A percentile compares a stretch with the other conserved stretches of the same genome.
phyloP scores from a whole-genome alignment of 2,113 vertebrate species.

The Gambusia affinis region DNA sequence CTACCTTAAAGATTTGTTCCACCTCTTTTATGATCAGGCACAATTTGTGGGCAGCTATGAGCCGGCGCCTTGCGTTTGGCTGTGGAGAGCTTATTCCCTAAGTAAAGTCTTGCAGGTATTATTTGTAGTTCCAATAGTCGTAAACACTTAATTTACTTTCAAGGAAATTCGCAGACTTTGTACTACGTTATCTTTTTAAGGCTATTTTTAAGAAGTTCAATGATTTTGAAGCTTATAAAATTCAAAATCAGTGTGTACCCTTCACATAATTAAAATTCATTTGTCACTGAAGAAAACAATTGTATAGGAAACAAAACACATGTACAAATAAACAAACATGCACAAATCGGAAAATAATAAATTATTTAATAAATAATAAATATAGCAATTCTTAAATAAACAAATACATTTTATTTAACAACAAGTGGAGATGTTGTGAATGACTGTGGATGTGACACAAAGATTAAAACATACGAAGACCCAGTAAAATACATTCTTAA shows the following conservation, averaged over 20 bases:
- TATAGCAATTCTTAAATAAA: background rate
- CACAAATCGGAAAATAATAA: background rate
- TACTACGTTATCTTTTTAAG: background rate
- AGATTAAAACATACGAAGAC: background rate
- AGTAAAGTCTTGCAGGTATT: background rate
- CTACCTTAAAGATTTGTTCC: background rate
- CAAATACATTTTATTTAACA: background rate
- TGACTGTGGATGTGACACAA: background rate
- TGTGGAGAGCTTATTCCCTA: accelerated
- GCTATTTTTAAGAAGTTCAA: background rate
- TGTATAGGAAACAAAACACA: background rate
- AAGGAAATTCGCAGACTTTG: background rate
- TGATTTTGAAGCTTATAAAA: background rate
- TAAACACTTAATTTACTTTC: background rate
- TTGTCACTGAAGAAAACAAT: background rate
- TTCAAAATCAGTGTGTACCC: background rate
- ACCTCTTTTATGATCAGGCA: conserved; percentile 58
- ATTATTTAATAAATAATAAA: background rate
- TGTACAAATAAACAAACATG: background rate
- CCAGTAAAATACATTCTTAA: background rate
- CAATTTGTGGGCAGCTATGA: conserved; percentile 37
- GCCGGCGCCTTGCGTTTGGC: accelerated
- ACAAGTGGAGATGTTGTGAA: background rate
- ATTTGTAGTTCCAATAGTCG: background rate
- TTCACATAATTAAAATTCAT: background rate